These are phyloP conservation scores for Scaptomyza graminum DNA, from an alignment of 1,140 invertebrate species.

Conservation along the genomic window DNA sequence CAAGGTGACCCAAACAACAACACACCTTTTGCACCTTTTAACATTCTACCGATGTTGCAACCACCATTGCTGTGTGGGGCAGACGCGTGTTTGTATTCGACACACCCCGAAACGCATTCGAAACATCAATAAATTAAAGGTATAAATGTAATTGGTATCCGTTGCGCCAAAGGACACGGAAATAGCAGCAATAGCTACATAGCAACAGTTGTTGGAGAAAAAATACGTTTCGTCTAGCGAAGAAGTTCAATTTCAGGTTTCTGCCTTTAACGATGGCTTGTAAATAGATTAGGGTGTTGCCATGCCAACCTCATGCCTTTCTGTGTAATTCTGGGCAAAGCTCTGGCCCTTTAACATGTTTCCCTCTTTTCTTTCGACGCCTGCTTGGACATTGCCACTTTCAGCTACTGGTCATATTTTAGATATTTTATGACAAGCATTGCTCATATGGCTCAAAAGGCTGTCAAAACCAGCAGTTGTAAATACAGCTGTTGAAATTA, in stretches of 20 bases:
- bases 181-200: constrained; percentile 7
- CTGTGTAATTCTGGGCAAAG: constrained; percentile 32
- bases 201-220: constrained; percentile 28
- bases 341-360: constrained; percentile 23
- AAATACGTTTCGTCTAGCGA: constrained; percentile 50
- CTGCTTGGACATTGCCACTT: constrained; percentile 19
- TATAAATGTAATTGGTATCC: constrained; percentile 79
- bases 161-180: constrained; percentile 22
- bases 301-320: constrained; percentile 43
- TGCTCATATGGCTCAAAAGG: constrained; percentile 35
- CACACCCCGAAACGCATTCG: constrained; percentile 66
- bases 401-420: constrained; percentile 61
- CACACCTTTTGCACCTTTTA: constrained; percentile 36
- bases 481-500: background rate
- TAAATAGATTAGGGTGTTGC: constrained; percentile 75
- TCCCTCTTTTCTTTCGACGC: constrained; percentile 6
- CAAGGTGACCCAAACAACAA: constrained; percentile 34
- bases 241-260: constrained; percentile 22
- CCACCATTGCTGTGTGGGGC: constrained; percentile 27
- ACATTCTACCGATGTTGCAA: constrained; percentile 4
- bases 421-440: constrained; percentile 66
- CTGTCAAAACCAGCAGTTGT: constrained; percentile 1
- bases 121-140: constrained; percentile 80
- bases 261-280: constrained; percentile 40
- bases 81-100: constrained; percentile 21